phyloP scores from a whole-genome alignment of 2,797 vertebrate genomes.

The Luscinia luscinia region DNA sequence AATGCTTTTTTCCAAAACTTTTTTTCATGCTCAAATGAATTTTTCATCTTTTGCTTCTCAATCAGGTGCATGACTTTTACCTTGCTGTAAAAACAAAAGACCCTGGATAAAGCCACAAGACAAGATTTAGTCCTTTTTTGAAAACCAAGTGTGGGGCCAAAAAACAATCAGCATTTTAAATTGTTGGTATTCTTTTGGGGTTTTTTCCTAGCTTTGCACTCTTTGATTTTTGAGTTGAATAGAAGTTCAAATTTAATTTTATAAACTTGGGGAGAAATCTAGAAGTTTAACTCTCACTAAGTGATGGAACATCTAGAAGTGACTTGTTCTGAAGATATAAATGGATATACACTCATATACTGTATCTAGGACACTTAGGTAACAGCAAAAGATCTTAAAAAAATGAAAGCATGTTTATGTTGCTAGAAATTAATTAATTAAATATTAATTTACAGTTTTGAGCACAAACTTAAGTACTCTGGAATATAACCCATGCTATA shows the following conservation, averaged over 20 bases:
- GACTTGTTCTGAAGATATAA: neutral
- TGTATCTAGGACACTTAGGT: neutral
- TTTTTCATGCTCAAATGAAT: neutral
- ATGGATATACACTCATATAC: neutral
- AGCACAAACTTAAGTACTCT: neutral
- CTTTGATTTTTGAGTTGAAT: neutral
- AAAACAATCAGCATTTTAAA: neutral
- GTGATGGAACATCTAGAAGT: neutral
- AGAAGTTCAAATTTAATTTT: neutral
- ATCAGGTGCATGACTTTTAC: constrained; percentile 4
- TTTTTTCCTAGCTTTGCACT: neutral
- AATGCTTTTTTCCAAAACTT: neutral
- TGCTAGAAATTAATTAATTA: neutral
- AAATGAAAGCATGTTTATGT: neutral
- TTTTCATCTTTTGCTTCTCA: neutral
- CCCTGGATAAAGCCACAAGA: neutral
- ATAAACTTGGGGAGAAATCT: neutral
- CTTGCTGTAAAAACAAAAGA: constrained; percentile 25
- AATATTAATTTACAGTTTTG: neutral
- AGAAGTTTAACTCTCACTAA: neutral
- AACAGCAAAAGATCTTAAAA: neutral
- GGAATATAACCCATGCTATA: neutral
- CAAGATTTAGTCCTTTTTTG: neutral
- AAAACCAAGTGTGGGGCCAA: neutral
- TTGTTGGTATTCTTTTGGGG: rapidly evolving